Base-by-base conservation (phyloP, 1,140 invertebrate species). In the Diorhabda carinulata region DNA sequence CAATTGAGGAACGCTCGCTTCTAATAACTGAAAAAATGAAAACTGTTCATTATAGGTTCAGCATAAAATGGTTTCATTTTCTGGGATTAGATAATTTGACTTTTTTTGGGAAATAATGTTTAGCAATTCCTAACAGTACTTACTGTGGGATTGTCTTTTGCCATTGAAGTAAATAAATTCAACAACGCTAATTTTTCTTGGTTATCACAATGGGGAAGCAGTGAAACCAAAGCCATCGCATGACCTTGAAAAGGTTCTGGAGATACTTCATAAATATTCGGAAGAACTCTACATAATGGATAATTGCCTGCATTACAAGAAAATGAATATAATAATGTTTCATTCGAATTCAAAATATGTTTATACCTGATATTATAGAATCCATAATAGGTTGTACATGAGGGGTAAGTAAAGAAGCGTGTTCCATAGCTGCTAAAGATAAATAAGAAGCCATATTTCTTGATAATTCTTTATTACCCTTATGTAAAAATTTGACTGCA, bases 361-460 rank as follows among this genome's bases (percentile, higher is more conserved):
- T 25, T 25, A 25, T 79, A 92, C 92, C 93, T 78, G 91, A 89
- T 76, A 95, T 90, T 66, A 96, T 92, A 69, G 92, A 95, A 78
- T 92, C 90, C 81, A 97, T 92, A 58, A 97, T 95, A 3, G 92
- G 90, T 70, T 95, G 89, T 65, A 95, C 90, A 83, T 96, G 92
- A 62, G 91, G 87, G 69, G 93, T 92, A 10, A 98, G 81, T 69
- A 96, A 81, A 69, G 90, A 87, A 42, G 94, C 91, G 83, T 96
- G 93, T 77, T 96, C 92, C 62, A 96, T 94, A 61, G 94, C 94
- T n/a, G 94, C 94, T 67, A 98, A 82, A 2, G 93, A 95, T 9
- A 98, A 83, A 82, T 98, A 97, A 63, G 93, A 92, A 61, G 94
- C 93, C 82, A 97, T 91, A 82, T 95, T 96, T 57, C 93, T 83